Base-by-base conservation (phyloP, 2,113 vertebrate genomes). In the Actenoides hombroni region DNA sequence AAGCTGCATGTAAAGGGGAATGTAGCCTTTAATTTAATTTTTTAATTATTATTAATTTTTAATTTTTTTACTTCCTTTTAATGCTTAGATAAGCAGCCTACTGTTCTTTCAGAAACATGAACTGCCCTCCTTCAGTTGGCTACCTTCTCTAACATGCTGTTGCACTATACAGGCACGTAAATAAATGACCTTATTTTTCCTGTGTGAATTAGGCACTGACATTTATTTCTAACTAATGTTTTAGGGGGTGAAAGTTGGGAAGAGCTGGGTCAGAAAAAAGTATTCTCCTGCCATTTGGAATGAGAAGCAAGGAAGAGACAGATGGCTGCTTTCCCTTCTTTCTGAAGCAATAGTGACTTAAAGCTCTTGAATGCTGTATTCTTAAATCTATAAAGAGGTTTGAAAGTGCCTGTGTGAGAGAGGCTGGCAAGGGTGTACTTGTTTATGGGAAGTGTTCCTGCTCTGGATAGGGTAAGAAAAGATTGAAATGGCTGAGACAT, bases 291-390 rank as follows among this genome's bases (percentile, higher is more conserved):
- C 76, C 25, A 26, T 51, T 93, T 83, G 88, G 86, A 81, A 68
- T 67, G 63, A 92, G 78, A 76, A 89, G 64, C 74, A 92, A 81
- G 48, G 87, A 85, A 95, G 87, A 93, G 23, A 92, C 92, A 95
- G 95, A 96, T 91, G 87, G 94, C 81, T 94, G 86, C 77, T 92
- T 78, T 90, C 73, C n/a, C 76, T 94, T 91, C 90, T 74, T 83
- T 86, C 75, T 80, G 83, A 95, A 95, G 87, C 79, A 83, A 63
- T 25, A 76, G 76, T 70, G 65, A 93, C 86, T 96, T 95, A 93
- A 95, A 93, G 90, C 80, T 93, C 91, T 75, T 53, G 83, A 80
- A 95, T 84, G 53, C 60, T 82, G 57, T 48, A 29, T 49, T 92
- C 95, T 93, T 61, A 82, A 86, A 93, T 90, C 95, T 88, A 64